Conservation (phyloP, 2,888 invertebrate genomes). For the Trissonchulus latispiculum region DNA sequence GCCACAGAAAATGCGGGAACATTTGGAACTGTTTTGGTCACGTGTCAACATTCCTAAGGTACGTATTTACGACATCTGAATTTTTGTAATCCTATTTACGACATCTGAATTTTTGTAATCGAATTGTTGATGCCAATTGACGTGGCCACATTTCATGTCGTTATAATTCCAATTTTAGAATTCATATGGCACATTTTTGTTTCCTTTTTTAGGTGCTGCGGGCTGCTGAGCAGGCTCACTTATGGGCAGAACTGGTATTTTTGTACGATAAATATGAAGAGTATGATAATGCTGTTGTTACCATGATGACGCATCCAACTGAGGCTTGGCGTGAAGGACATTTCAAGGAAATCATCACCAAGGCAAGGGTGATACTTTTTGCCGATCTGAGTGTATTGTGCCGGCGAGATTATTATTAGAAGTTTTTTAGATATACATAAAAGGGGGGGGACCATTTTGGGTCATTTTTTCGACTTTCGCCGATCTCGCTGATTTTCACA, state of each 20-base stretch:
- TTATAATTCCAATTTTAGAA: not conserved
- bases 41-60: constrained; percentile 96
- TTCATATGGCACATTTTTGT: not conserved
- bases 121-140: not conserved
- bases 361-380: no score
- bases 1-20: constrained; percentile 96
- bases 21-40: constrained; percentile 98
- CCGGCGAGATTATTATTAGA: no score
- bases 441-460: no score
- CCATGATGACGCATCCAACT: constrained; percentile 99
- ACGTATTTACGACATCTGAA: not conserved
- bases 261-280: constrained; percentile 99
- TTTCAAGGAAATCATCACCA: constrained; percentile 65
- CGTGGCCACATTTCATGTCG: not conserved
- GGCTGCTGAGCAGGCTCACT: constrained; percentile 96
- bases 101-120: no score
- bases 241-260: constrained; percentile 98
- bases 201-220: constrained; percentile 58
- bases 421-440: no score
- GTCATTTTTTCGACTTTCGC: no score
- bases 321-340: constrained; percentile 99
- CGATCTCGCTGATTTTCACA: no score
- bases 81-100: no score
- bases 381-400: no score
- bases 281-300: constrained; percentile 95